Percentiles rank a stretch among this genome's conserved stretches.
phyloP scores from a whole-genome alignment of 92 coral and sea anemone species.

The Ricordea florida region DNA sequence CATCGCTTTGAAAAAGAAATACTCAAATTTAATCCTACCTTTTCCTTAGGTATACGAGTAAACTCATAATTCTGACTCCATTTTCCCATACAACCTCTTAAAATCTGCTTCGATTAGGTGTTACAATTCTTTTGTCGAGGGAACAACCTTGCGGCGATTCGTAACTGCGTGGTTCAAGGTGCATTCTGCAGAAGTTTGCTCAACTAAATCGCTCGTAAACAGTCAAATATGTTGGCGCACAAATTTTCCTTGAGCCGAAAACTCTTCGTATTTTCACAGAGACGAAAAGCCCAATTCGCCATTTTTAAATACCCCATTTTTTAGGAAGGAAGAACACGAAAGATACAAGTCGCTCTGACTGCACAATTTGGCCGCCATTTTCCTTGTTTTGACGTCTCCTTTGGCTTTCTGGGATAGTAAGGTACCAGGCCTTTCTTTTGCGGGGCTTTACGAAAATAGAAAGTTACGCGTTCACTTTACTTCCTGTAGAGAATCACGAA shows the following conservation, averaged over 20 bases:
- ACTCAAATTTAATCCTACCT: background rate
- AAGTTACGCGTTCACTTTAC: no score
- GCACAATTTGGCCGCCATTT: conserved; percentile 1
- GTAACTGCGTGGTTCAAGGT: background rate
- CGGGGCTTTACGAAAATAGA: background rate
- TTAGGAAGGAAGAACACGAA: background rate
- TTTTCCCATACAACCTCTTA: background rate
- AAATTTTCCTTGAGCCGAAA: background rate
- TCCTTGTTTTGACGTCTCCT: background rate
- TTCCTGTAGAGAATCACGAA: no score
- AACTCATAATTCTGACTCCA: background rate
- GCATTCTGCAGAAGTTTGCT: background rate
- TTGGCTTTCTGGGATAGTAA: conserved; percentile 9
- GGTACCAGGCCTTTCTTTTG: conserved; percentile 5
- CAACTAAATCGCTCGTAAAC: conserved; percentile 11
- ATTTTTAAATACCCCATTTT: background rate
- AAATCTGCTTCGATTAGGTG: background rate
- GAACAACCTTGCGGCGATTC: conserved; percentile 3
- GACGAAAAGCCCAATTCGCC: background rate
- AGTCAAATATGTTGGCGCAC: background rate
- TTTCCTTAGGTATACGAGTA: background rate
- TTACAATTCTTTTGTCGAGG: background rate
- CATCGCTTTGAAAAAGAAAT: background rate
- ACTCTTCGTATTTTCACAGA: conserved; percentile 4
- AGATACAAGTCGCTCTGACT: background rate